Evolutionary conservation across 2,888 invertebrate genomes (phyloP), one percentile per base, ranked within the genome.

Genomic region (Myathropa florea): DNA sequence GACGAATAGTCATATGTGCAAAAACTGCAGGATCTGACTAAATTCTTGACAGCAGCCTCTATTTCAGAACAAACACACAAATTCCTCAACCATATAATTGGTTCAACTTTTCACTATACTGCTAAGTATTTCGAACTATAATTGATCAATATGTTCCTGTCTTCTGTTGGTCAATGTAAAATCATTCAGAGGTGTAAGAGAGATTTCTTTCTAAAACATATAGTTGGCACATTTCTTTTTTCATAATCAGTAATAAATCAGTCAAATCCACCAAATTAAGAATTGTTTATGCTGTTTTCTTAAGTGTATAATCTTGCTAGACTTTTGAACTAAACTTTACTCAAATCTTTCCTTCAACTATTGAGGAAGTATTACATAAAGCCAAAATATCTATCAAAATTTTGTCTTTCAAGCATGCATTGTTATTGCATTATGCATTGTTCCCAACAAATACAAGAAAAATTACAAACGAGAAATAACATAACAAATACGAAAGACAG

Each of bases 331-430:
- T 30, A 28, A 63, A 63, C 33, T 61, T 30, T 28, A 61, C 61
- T 61, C 18, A 61, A 63, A 61, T 63, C 53, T 55, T 61, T 70
- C 24, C 70, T 70, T 70, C 26, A 63, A 36, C 24, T 78, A 55
- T 39, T 78, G 57, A 64, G 64, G 68, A 78, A 39, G 70, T 78
- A 71, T 70, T 71, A 57, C 55, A 70, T 24, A 30, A 71, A 78
- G 78, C 78, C 78, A 78, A 78, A 64, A 64, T 63, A 71, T 70
- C 71, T 57, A 71, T 78, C 78, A 71, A 78, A 78, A 46, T 70
- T 71, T 78, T 80, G 80, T 80, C 80, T 73, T 73, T 80, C 80
- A 21, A 53, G 39, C 64, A 33, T 70, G 53, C 23, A 70, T 55
- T n/a, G n/a, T n/a, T n/a, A n/a, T n/a, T n/a, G n/a, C n/a, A n/a